phyloP scores from a whole-genome alignment of 1,140 invertebrate species.

The Lucilia sericata region DNA sequence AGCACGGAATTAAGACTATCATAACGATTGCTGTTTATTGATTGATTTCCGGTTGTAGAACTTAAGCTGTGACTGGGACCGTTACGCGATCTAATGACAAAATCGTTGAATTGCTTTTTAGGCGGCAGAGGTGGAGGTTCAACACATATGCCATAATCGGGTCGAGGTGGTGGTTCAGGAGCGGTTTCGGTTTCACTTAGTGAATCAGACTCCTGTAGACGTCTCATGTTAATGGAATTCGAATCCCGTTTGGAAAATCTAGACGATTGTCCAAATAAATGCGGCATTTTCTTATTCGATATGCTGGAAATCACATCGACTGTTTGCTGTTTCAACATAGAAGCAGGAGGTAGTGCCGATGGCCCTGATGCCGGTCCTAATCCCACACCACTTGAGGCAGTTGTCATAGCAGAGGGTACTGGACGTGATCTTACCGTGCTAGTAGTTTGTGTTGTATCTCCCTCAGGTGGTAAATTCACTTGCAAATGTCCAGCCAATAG shows the following conservation, averaged over 20 bases:
- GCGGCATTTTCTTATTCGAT: conserved; percentile 66
- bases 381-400: not conserved
- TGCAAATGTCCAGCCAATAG: conserved; percentile 74
- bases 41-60: conserved; percentile 40
- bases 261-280: conserved; percentile 63
- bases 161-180: conserved; percentile 79
- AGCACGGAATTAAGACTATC: conserved; percentile 13
- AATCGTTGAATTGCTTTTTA: conserved; percentile 76
- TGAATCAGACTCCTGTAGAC: conserved; percentile 66
- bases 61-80: conserved; percentile 51
- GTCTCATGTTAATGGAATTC: conserved; percentile 66
- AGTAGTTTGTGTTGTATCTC: not conserved
- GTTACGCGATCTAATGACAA: conserved; percentile 69
- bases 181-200: conserved; percentile 70
- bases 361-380: conserved; percentile 46
- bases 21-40: conserved; percentile 35
- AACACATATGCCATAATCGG: conserved; percentile 69
- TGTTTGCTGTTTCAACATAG: conserved; percentile 52
- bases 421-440: conserved; percentile 47
- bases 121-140: conserved; percentile 87
- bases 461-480: conserved; percentile 77
- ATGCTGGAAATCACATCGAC: conserved; percentile 66
- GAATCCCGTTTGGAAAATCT: conserved; percentile 62
- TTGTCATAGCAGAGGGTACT: conserved; percentile 39
- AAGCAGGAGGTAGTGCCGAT: conserved; percentile 41